A percentile compares a stretch with the other conserved stretches of the same genome.
phyloP scores from a whole-genome alignment of 2,113 vertebrate species.

The Nerophis lumbriciformis region DNA sequence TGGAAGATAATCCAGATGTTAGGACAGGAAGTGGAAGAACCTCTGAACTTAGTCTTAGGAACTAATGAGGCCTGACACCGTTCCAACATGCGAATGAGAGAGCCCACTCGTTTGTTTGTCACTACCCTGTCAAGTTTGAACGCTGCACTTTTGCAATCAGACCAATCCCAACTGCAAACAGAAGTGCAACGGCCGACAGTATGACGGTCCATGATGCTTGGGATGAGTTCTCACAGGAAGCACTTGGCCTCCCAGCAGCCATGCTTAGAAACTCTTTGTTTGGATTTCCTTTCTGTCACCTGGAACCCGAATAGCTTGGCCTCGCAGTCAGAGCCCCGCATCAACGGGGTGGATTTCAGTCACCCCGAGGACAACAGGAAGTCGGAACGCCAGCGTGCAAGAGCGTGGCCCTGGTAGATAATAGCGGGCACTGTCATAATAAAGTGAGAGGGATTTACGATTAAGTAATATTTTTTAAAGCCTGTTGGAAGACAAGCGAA shows the following conservation, averaged over 20 bases:
- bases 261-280: background rate
- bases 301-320: constrained; percentile 11
- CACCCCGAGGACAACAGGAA: constrained; percentile 48
- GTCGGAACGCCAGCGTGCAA: constrained; percentile 50
- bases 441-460: constrained; percentile 25
- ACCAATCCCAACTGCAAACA: background rate
- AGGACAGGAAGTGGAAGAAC: constrained; percentile 42
- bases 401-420: constrained; percentile 17
- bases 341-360: constrained; percentile 20
- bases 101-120: constrained; percentile 5
- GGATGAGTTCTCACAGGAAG: constrained; percentile 21
- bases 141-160: background rate
- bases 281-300: constrained; percentile 33
- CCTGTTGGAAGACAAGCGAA: constrained; percentile 37
- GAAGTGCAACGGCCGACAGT: constrained; percentile 9
- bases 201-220: background rate
- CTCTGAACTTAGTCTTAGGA: constrained; percentile 37
- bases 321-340: constrained; percentile 40
- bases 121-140: background rate
- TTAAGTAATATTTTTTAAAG: constrained; percentile 25
- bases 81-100: constrained; percentile 4
- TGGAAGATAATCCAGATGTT: constrained; percentile 13
- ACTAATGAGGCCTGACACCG: constrained; percentile 22
- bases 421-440: constrained; percentile 26
- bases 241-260: constrained; percentile 28